Evolutionary conservation across 2,888 invertebrate genomes (phyloP), one percentile per base, ranked within the genome.

Genomic region (Ferdinandea cuprea): DNA sequence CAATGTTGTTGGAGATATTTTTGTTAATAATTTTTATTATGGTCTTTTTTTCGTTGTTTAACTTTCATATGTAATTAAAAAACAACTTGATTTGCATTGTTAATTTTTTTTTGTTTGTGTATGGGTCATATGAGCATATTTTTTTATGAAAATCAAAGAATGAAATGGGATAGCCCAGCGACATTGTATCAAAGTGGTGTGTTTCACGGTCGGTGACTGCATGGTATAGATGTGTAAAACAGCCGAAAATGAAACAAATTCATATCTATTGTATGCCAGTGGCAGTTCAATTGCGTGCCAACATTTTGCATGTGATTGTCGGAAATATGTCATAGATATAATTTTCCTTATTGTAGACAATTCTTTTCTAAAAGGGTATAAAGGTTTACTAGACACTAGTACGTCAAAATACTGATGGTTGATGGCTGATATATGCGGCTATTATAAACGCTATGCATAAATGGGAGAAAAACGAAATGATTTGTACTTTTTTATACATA

Each of bases 261-360:
- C 19, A 19, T 7, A 19, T 58, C 13, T 8, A 32, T 66, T 66
- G 73, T 73, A 73, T 66, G 66, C 5, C 25, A 5, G 25, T 40
- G 8, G n/a, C 30, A 46, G 52, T 11, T 11, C n/a, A 66, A 66
- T 79, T 79, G 79, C 79, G 79, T 79, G 79, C 32, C 52, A 73
- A 52, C 73, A 19, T 44, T 15, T 32, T 63, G 56, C 40, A 72
- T 61, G 46, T 77, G 48, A 69, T 9, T 19, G 21, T 15, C 6
- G 19, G 17, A n/a, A 56, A 63, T 32, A 21, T 13, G 13, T n/a
- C 52, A 19, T 15, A 61, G 28, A 87, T 87, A 88, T 6, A 88
- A 87, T 87, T 86, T 72, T 68, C 76, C 85, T 69, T 78, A n/a
- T 71, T 85, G 66, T 56, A 56, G 58, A 68, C 76, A 73, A 72